Evolutionary conservation across 2,888 invertebrate genomes (phyloP).

Genomic region (Microplitis manilae): DNA sequence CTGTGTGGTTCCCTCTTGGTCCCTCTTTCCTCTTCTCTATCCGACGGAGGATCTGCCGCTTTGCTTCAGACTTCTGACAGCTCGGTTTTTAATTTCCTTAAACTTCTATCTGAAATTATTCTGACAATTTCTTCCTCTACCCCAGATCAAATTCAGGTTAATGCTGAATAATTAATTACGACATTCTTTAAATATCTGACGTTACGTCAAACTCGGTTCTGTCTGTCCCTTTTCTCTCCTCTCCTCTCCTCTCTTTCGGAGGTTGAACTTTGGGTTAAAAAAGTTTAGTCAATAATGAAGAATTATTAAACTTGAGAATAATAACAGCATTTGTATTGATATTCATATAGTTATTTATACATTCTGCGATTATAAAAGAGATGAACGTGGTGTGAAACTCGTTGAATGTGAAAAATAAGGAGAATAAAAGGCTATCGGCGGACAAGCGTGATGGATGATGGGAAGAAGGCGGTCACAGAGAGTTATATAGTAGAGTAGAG

Average conservation of each 20-base stretch:
- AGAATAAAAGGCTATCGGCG: neutral
- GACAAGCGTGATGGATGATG: conserved; percentile 6
- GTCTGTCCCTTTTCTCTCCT: no score
- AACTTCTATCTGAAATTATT: neutral
- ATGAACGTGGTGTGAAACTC: neutral
- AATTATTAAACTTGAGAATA: no score
- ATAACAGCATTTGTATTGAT: no score
- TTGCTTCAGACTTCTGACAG: neutral
- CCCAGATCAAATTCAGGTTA: neutral
- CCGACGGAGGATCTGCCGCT: neutral
- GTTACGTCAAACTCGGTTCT: no score
- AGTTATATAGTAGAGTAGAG: no score
- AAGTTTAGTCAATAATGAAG: no score
- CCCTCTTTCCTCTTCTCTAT: conserved; percentile 10
- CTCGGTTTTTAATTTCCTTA: neutral
- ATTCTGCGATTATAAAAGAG: no score
- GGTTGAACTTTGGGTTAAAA: no score
- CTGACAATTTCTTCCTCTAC: neutral
- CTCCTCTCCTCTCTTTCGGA: no score
- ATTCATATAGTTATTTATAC: no score
- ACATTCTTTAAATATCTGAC: neutral
- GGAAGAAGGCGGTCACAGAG: neutral
- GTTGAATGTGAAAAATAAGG: neutral
- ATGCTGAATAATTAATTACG: neutral
- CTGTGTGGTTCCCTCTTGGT: conserved; percentile 8